Conservation (phyloP, 2,888 invertebrate genomes). For the Lagria hirta region DNA sequence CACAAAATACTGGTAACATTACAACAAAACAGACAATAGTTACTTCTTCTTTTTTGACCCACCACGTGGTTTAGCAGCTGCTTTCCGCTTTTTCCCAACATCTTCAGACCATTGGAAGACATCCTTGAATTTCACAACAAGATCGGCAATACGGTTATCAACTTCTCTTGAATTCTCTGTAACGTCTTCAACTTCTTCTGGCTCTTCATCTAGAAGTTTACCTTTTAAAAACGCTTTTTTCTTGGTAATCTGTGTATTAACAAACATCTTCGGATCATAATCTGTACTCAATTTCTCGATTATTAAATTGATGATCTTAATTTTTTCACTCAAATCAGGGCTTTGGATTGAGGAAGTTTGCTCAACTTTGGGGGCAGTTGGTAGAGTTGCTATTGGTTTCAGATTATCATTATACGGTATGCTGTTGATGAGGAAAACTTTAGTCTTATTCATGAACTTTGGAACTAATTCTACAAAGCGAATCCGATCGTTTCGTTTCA, state of each 20-base stretch:
- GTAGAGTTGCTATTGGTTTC: slow-evolving; percentile 11
- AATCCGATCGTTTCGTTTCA: slow-evolving; percentile 29
- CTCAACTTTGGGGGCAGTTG: not conserved
- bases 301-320: slow-evolving; percentile 24
- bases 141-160: slow-evolving; percentile 27
- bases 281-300: slow-evolving; percentile 37
- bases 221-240: slow-evolving; percentile 38
- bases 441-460: slow-evolving; percentile 25
- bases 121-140: slow-evolving; percentile 23
- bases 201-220: slow-evolving; percentile 35
- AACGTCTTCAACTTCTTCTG: slow-evolving; percentile 31
- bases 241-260: slow-evolving; percentile 29
- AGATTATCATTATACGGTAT: slow-evolving; percentile 36
- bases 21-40: not conserved
- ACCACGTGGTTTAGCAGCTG: not conserved
- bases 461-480: slow-evolving; percentile 38
- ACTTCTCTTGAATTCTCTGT: slow-evolving; percentile 21
- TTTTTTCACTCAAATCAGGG: no score
- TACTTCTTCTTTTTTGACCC: not conserved
- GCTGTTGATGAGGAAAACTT: slow-evolving; percentile 31
- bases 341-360: slow-evolving; percentile 9
- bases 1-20: no score
- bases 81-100: slow-evolving; percentile 5
- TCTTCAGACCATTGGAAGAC: slow-evolving; percentile 21
- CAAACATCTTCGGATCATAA: slow-evolving; percentile 36